Evolutionary conservation across 2,113 vertebrate genomes (phyloP), one percentile per base, ranked within the genome.

Genomic region (Thryonomys swinderianus): DNA sequence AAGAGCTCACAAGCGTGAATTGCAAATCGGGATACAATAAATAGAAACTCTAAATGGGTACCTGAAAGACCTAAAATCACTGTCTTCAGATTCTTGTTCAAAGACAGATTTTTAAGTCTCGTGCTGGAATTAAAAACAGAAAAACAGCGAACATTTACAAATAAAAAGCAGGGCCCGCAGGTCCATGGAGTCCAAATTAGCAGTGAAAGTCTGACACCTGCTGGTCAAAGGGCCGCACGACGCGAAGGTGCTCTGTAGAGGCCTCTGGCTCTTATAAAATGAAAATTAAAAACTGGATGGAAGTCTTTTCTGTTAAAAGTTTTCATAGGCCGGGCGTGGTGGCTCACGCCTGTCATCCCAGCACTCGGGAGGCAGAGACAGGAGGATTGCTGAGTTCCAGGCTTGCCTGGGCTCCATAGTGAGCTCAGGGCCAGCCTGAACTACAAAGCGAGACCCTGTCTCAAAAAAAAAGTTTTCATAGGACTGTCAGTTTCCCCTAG

Each of bases 191-290:
- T 85, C 93, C 79, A 97, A 98, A 98, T 98, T 96, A 95, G 97
- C 97, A 98, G 98, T 98, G 98, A 93, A 98, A 98, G 98, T 96
- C 98, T 99, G 98, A 97, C 98, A 99, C 98, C 98, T 98, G 98
- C 98, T 98, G 98, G 98, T 71, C 34, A 67, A 20, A 20, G 30
- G 14, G 93, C 96, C 34, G 66, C 79, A 97, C n/a, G 82, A 34
- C 64, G 25, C 90, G n/a, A 42, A 81, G 7, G 30, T 0, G 0
- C 71, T 25, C 40, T 79, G 85, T 84, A 81, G 84, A 78, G 76
- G 25, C 45, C 76, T 62, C 93, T 82, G 55, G 74, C 34, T 91
- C 81, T 73, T 57, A 13, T 34, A 27, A 85, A 95, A 81, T 4
- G 81, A 85, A 94, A 96, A 85, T 9, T 66, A 95, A n/a, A n/a